These are phyloP conservation scores for Plebejus melissa DNA, from an alignment of 2,888 invertebrate genomes.

Conservation along the genomic window DNA sequence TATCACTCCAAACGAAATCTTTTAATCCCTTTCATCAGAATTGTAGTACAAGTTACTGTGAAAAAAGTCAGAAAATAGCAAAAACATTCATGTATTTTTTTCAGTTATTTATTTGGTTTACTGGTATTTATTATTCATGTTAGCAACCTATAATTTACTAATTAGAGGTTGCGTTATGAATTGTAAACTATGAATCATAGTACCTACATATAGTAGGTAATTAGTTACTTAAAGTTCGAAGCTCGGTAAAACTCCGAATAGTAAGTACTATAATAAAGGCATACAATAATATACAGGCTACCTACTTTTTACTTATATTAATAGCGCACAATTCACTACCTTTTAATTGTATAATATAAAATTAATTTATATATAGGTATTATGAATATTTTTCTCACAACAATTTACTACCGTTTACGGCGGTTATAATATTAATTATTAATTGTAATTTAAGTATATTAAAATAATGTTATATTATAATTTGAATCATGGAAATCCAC, in stretches of 20 bases:
- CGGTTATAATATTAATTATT: not conserved
- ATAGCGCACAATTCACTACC: no score
- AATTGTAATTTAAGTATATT: no score
- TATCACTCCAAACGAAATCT: no score
- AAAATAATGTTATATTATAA: not conserved
- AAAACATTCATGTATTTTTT: not conserved
- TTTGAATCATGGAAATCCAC: not conserved
- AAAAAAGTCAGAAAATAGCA: no score
- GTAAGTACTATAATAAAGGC: no score
- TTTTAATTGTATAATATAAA: not conserved
- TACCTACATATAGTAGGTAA: no score
- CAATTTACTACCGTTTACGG: not conserved
- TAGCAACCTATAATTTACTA: not conserved
- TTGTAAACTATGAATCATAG: not conserved
- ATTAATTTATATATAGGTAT: not conserved
- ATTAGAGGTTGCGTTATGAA: not conserved
- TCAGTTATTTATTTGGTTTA: not conserved
- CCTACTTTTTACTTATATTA: no score
- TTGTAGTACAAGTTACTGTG: no score
- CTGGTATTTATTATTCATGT: not conserved
- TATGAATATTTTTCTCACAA: not conserved
- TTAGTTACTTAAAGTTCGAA: no score
- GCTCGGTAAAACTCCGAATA: no score
- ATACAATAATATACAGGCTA: no score
- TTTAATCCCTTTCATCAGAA: no score